Base-by-base conservation (phyloP, 1,140 invertebrate genomes). In the Halictus rubicundus region DNA sequence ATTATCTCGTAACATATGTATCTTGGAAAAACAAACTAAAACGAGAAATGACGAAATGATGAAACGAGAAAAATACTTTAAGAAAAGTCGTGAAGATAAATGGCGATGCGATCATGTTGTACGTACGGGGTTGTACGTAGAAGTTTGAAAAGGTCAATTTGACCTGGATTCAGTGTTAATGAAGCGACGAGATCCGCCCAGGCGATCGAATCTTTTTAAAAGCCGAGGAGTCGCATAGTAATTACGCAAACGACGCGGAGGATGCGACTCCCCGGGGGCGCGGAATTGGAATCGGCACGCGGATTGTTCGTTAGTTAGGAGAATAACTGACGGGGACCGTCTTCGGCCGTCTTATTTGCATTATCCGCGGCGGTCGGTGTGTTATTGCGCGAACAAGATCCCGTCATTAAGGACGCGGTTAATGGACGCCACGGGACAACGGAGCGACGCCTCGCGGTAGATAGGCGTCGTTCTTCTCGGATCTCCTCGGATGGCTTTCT, bases 401-500 rank as follows among this genome's bases (percentile, higher is more conserved):
- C 70, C 37, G 54, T 60, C 63, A 25, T 60, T 32, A 79, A n/a
- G n/a, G 68, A 63, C 60, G 23, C 39, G 59, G 32, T 76, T 76
- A 49, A 60, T 64, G 27, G 69, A 59, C 25, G n/a, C 16, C 23
- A 21, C 37, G 9, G 57, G 52, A 65, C 21, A 42, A 60, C n/a
- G 60, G 7, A 25, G 60, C 7, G 23, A 23, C 19, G 63, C 12
- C 54, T 16, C 12, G 46, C 64, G 64, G 37, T n/a, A n/a, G 16
- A 21, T 32, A 72, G 16, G 57, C 54, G 59, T 83, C 32, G 80
- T 25, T 52, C n/a, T 37, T n/a, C 21, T n/a, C 49, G 68, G 72
- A 61, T 59, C 82, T 82, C 39, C 16, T 60, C 21, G 54, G 6
- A 2, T 21, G 39, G 42, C 80, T 70, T 61, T 82, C 54, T 68